Conservation (phyloP, 2,113 vertebrate genomes). For the Eptesicus fuscus region DNA sequence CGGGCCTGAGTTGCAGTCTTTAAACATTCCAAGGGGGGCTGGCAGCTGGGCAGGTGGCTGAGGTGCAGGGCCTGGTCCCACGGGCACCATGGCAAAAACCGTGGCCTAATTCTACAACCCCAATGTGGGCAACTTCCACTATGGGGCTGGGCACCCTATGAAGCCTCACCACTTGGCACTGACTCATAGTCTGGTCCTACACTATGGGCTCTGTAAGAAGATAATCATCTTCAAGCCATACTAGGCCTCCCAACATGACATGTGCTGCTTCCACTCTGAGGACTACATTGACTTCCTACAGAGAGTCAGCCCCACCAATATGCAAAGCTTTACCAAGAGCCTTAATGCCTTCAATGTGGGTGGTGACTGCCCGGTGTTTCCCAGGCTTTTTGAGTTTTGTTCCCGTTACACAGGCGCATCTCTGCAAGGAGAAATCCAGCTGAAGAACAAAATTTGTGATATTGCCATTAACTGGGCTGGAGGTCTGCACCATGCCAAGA, state of each 20-base stretch:
- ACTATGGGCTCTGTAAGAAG: conserved; percentile 98
- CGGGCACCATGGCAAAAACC: conserved; percentile 84
- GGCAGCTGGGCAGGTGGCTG: conserved; percentile 18
- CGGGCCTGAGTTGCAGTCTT: neutral
- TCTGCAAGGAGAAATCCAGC: conserved; percentile 96
- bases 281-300: conserved; percentile 99
- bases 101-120: conserved; percentile 98
- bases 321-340: conserved; percentile 99
- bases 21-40: neutral
- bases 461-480: conserved; percentile 99
- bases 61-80: conserved; percentile 55
- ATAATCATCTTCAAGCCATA: conserved; percentile 99
- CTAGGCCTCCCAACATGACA: conserved; percentile 98
- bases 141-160: conserved; percentile 98
- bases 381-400: conserved; percentile 98
- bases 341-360: conserved; percentile 98
- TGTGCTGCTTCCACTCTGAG: conserved; percentile 99
- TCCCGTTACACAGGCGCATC: conserved; percentile 97
- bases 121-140: conserved; percentile 98
- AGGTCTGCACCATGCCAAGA: conserved; percentile 97
- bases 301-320: conserved; percentile 98
- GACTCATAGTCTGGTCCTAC: conserved; percentile 96
- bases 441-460: conserved; percentile 99
- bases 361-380: conserved; percentile 98
- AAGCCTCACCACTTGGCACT: conserved; percentile 97